Conservation (phyloP, 2,888 invertebrate genomes). For the Mechanitis messenoides region DNA sequence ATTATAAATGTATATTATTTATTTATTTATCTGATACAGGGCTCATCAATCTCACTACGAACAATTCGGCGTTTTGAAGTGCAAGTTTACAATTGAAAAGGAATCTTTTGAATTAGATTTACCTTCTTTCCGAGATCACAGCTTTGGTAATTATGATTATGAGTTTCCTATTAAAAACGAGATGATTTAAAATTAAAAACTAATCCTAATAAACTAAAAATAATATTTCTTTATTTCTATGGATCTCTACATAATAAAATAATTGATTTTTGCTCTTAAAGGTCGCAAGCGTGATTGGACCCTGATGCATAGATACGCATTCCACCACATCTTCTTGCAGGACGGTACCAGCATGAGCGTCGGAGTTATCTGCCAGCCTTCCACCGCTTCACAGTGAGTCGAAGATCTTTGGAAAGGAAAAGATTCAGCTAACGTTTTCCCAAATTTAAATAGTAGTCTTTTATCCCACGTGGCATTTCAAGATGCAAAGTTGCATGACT, state of each 20-base stretch:
- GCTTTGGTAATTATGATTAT: slow-evolving; percentile 75
- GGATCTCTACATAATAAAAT: not conserved
- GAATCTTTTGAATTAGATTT: slow-evolving; percentile 67
- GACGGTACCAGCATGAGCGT: slow-evolving; percentile 82
- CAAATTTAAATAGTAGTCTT: no score
- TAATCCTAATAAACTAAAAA: no score
- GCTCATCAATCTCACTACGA: slow-evolving; percentile 90
- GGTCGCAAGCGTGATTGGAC: slow-evolving; percentile 85
- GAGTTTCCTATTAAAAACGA: not conserved
- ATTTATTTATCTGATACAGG: slow-evolving; percentile 47
- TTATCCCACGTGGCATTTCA: no score
- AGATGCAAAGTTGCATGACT: no score
- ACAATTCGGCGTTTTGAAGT: slow-evolving; percentile 82
- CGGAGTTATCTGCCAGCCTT: slow-evolving; percentile 86
- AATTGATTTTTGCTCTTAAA: slow-evolving; percentile 30
- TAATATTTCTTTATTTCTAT: not conserved
- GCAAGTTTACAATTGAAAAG: slow-evolving; percentile 75
- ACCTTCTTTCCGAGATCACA: slow-evolving; percentile 86
- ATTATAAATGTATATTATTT: no score
- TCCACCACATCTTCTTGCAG: slow-evolving; percentile 84
- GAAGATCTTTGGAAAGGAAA: not conserved
- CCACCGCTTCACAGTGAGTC: slow-evolving; percentile 75
- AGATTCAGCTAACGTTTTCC: no score
- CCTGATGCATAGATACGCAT: slow-evolving; percentile 85
- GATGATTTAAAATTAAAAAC: no score